Conservation (phyloP, 2,797 vertebrate species). For the Natrix natrix region DNA sequence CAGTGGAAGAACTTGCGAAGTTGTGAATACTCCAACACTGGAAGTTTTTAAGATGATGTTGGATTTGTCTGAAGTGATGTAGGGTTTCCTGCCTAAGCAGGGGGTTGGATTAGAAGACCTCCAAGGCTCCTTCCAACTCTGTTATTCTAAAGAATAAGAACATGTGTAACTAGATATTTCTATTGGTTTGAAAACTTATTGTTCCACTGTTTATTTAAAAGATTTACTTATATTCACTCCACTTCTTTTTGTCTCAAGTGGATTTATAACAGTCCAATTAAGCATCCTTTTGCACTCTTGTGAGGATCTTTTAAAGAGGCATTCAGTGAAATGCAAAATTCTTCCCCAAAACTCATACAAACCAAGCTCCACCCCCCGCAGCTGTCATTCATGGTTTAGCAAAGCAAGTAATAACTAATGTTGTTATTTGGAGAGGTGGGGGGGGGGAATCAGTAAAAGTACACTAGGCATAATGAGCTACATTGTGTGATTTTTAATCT, state of each 20-base stretch:
- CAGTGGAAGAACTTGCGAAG: no score
- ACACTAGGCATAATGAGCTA: constrained; percentile 49
- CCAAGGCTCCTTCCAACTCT: no score
- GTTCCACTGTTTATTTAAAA: background rate
- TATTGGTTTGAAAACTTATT: background rate
- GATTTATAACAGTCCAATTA: background rate
- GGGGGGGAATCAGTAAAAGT: constrained; percentile 43
- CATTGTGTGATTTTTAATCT: constrained; percentile 40
- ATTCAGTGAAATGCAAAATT: constrained; percentile 35
- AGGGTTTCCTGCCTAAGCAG: no score
- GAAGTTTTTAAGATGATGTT: no score
- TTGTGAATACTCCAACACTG: no score
- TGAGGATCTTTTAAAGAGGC: constrained; percentile 26
- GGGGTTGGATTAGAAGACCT: no score
- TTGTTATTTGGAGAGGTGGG: background rate
- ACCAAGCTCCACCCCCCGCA: background rate
- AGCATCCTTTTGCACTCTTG: background rate
- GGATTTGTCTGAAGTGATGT: no score
- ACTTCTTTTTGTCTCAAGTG: background rate
- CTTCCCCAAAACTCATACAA: background rate
- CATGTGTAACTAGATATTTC: background rate
- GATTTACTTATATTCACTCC: background rate
- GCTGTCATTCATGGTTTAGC: constrained; percentile 26
- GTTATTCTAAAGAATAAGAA: background rate
- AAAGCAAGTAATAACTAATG: constrained; percentile 32